Evolutionary conservation across 2,888 invertebrate species (phyloP).

Genomic region (Metopia argyrocephala): DNA sequence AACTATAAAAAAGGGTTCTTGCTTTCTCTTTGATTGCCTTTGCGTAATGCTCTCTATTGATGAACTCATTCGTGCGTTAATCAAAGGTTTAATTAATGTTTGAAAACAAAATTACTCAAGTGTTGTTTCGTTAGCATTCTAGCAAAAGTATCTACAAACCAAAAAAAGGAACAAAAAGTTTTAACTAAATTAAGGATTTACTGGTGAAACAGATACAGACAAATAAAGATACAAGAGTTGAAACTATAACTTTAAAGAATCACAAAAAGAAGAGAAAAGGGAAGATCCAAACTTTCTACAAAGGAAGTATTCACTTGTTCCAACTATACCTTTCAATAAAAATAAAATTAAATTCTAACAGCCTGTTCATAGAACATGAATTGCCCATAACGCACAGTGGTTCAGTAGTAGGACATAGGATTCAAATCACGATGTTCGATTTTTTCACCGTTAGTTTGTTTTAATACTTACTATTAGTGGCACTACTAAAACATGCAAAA

Average conservation of each 20-base stretch:
- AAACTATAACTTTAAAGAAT: constrained; percentile 10
- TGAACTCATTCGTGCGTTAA: constrained; percentile 56
- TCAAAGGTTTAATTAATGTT: constrained; percentile 57
- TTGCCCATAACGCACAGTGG: too few species aligned
- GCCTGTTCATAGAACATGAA: too few species aligned
- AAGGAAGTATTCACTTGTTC: too few species aligned
- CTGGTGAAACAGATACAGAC: not conserved
- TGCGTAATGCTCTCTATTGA: constrained; percentile 43
- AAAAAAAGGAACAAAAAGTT: not conserved
- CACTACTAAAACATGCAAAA: too few species aligned
- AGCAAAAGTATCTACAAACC: not conserved
- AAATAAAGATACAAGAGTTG: not conserved
- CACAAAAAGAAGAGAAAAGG: not conserved
- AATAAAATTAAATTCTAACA: too few species aligned
- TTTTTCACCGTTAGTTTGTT: too few species aligned
- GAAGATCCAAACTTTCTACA: too few species aligned
- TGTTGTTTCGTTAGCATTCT: constrained; percentile 25
- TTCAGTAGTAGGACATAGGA: too few species aligned
- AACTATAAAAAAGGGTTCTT: constrained; percentile 27
- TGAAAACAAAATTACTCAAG: constrained; percentile 50
- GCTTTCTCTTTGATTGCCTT: constrained; percentile 45
- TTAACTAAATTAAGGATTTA: not conserved
- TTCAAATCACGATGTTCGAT: too few species aligned
- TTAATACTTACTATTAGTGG: too few species aligned
- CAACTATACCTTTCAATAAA: too few species aligned